Evolutionary conservation across 2,113 vertebrate genomes (phyloP).

Genomic region (Poicephalus gulielmi): DNA sequence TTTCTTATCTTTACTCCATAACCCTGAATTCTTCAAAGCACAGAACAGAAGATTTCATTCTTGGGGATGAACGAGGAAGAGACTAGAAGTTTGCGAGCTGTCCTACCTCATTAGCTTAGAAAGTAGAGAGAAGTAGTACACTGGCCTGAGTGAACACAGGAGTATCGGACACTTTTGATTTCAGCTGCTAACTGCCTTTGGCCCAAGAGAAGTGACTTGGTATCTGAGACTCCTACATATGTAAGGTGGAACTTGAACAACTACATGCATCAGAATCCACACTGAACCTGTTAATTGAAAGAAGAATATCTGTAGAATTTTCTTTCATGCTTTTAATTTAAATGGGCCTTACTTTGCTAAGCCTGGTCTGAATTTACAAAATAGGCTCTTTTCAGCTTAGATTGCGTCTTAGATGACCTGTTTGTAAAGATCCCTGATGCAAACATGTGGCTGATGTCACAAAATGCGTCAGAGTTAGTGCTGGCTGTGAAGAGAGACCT

Average conservation of each 20-base stretch:
- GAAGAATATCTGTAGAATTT: not conserved
- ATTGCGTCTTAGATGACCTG: not conserved
- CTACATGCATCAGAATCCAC: not conserved
- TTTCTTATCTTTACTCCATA: constrained; percentile 45
- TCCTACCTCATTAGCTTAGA: constrained; percentile 3
- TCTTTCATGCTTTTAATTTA: not conserved
- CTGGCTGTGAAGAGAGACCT: not conserved
- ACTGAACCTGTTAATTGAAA: not conserved
- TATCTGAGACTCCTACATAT: not conserved
- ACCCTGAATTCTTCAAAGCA: constrained; percentile 32
- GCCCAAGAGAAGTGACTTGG: not conserved
- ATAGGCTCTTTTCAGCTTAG: not conserved
- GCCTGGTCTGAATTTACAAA: not conserved
- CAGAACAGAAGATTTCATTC: constrained; percentile 34
- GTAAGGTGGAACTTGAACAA: not conserved
- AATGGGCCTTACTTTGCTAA: not conserved
- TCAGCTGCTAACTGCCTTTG: not conserved
- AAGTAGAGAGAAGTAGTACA: not conserved
- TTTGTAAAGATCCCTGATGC: not conserved
- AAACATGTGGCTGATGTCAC: not conserved
- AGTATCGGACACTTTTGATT: not conserved
- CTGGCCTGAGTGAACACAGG: not conserved
- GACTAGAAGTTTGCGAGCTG: constrained; percentile 45
- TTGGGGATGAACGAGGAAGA: not conserved
- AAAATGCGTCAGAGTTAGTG: not conserved